Base-by-base conservation (phyloP, 2,797 vertebrate genomes). In the Neoniphon sammara region DNA sequence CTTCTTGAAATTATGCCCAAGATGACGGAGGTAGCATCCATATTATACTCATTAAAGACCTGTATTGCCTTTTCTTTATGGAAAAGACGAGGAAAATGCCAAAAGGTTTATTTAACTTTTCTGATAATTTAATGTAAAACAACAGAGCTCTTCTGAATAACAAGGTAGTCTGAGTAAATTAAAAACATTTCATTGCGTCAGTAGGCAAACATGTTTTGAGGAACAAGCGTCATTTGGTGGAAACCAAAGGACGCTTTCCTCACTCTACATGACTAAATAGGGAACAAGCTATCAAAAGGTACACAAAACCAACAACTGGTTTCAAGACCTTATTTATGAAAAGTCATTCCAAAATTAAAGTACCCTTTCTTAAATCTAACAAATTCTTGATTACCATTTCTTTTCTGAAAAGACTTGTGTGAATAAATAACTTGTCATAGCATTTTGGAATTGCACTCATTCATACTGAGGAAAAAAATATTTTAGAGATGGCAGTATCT, bases 21-120 rank as follows among this genome's bases (percentile, higher is more conserved):
- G 73, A 87, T 71, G 79, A 87, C 80, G n/a, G 75, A 65, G 84
- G 80, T 77, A 85, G 76, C 58, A 15, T 82, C 53, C 80, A 47
- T 49, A 82, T 62, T 23, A 81, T 63, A 84, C 62, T 57, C 23
- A 76, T 55, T 18, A 46, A 52, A 78, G 6, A 60, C 36, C 36
- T 61, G n/a, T 49, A 20, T 4, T 49, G 58, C 58, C 42, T 49
- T 77, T 34, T 65, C 36, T 54, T 20, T 63, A 15, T 11, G 10
- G 56, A 20, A 8, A 55, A 69, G 21, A 42, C 20, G 66, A 61
- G 5, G 44, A 20, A 65, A 55, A 60, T 50, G 54, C 1, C 12
- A 74, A 14, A 18, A 54, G 31, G 18, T 18, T 12, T 30, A 61
- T 4, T 21, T 55, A 12, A 7, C 34, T 27, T 52, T 70, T 5